phyloP scores from a whole-genome alignment of 2,113 vertebrate genomes.

The Agapornis roseicollis region DNA sequence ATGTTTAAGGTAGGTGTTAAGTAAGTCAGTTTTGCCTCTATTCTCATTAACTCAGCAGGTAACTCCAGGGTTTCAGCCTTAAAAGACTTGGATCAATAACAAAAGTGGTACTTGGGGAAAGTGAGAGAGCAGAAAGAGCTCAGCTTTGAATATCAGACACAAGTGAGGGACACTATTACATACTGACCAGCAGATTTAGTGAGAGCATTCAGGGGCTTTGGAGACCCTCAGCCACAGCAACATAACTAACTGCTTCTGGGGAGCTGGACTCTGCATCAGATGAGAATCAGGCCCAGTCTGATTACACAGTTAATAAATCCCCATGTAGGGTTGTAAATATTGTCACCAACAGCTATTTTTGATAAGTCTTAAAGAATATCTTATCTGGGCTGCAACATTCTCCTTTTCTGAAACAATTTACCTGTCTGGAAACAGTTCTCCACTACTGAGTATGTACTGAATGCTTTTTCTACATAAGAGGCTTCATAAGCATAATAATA shows the following conservation, averaged over 20 bases:
- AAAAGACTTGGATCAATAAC: not conserved
- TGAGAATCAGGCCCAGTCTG: not conserved
- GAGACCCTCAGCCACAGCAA: not conserved
- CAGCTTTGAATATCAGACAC: not conserved
- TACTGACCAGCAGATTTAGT: not conserved
- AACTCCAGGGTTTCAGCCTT: not conserved
- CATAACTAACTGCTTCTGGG: not conserved
- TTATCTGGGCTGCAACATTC: not conserved
- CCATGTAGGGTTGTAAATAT: not conserved
- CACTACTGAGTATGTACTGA: not conserved
- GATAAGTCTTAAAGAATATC: not conserved
- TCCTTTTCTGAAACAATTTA: not conserved
- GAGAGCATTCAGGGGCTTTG: rapidly evolving
- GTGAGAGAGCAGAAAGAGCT: not conserved
- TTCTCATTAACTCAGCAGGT: not conserved
- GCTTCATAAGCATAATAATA: not conserved
- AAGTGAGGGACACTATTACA: not conserved
- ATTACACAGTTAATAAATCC: not conserved
- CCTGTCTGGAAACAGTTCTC: not conserved
- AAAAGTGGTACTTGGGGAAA: not conserved
- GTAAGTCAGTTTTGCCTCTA: not conserved
- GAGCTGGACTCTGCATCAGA: not conserved
- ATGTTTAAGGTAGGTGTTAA: not conserved
- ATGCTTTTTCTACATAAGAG: not conserved
- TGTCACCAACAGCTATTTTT: not conserved